Evolutionary conservation across 2,888 invertebrate species (phyloP).

Genomic region (Opisthograptis luteolata): DNA sequence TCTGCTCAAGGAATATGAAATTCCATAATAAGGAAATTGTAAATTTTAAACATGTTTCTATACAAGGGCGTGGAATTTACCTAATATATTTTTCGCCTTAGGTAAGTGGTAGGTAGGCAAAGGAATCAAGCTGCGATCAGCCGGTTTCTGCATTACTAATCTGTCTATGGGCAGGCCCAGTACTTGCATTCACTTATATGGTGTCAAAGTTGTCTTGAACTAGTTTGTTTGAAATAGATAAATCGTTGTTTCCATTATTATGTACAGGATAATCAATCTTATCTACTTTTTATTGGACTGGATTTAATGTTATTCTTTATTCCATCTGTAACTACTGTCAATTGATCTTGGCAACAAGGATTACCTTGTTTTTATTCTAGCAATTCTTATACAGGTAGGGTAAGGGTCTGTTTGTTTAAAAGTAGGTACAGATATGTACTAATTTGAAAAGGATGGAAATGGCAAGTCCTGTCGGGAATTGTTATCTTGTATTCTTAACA

Average conservation of each 20-base stretch:
- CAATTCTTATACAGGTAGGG: too few relatives aligned
- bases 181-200: slow-evolving; percentile 40
- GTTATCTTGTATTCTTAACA: too few relatives aligned
- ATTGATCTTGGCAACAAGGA: background rate
- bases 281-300: background rate
- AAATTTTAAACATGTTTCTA: background rate
- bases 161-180: slow-evolving; percentile 17
- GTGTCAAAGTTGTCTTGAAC: slow-evolving; percentile 43
- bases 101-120: background rate
- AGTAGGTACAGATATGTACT: too few relatives aligned
- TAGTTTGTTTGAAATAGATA: slow-evolving; percentile 40
- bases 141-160: slow-evolving; percentile 16
- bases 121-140: slow-evolving; percentile 20
- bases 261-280: slow-evolving; percentile 13
- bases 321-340: background rate
- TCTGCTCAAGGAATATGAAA: background rate
- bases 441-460: too few relatives aligned
- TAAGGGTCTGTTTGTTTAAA: too few relatives aligned
- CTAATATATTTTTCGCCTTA: background rate
- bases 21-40: background rate
- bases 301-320: background rate
- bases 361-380: background rate
- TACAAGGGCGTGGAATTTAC: background rate
- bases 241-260: slow-evolving; percentile 17
- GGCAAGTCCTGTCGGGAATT: too few relatives aligned